A percentile compares a stretch with the other conserved stretches of the same genome.
Conservation (phyloP, 2,797 vertebrate genomes). For the Lepus oiostolus region DNA sequence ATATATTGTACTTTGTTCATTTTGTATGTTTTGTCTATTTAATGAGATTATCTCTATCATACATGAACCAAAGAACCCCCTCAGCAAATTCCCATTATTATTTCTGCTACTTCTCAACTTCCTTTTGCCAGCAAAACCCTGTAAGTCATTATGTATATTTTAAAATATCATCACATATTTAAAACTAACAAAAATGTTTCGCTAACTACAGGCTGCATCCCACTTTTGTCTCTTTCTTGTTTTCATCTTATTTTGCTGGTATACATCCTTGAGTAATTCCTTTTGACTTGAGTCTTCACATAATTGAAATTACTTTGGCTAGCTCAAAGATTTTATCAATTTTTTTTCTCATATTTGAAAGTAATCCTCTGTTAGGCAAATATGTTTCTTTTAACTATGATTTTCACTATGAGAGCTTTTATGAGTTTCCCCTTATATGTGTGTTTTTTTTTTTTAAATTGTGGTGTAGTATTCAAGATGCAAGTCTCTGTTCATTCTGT, state of each 20-base stretch:
- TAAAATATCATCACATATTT: not conserved
- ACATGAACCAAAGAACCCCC: not conserved
- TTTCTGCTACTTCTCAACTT: not conserved
- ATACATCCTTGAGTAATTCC: not conserved
- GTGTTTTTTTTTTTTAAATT: not conserved
- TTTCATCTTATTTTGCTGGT: not conserved
- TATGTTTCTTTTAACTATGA: not conserved
- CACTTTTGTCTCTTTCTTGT: not conserved
- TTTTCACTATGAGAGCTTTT: not conserved
- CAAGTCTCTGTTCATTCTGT: not conserved
- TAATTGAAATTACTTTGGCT: not conserved
- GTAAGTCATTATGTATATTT: not conserved
- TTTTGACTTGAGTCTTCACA: not conserved
- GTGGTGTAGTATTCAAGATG: not conserved
- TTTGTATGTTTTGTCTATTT: not conserved
- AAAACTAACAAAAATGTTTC: not conserved
- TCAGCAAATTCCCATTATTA: not conserved
- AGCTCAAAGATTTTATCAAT: slow-evolving; percentile 4
- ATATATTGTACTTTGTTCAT: not conserved
- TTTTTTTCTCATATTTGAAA: not conserved
- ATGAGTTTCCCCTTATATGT: not conserved
- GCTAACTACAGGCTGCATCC: no score
- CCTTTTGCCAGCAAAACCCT: not conserved
- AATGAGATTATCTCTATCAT: not conserved
- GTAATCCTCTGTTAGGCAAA: not conserved